Evolutionary conservation across 2,113 vertebrate species (phyloP).

Genomic region (Mugil cephalus): DNA sequence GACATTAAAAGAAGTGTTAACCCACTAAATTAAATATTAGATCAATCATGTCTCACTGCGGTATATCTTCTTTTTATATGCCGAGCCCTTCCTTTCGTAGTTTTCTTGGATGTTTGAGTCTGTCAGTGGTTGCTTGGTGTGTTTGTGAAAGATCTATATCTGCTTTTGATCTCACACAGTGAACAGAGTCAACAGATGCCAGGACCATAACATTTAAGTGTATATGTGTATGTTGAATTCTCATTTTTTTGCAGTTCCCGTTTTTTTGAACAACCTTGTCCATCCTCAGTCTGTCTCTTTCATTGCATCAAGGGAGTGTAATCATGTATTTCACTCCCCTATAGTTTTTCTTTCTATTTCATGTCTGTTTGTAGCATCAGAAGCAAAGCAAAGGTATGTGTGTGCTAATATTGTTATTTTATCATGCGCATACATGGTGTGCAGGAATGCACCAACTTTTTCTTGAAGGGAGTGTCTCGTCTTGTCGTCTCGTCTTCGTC

Average conservation of each 20-base stretch:
- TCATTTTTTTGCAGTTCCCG: too few relatives aligned
- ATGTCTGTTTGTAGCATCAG: background rate
- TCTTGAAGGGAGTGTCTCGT: too few relatives aligned
- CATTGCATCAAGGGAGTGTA: background rate
- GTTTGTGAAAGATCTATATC: background rate
- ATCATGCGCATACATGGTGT: background rate
- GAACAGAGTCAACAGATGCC: background rate
- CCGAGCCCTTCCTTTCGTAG: background rate
- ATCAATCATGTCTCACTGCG: background rate
- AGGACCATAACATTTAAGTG: background rate
- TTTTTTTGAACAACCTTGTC: too few relatives aligned
- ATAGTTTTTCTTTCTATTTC: background rate
- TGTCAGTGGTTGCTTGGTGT: background rate
- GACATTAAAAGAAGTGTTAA: background rate
- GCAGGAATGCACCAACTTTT: background rate
- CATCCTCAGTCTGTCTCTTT: background rate
- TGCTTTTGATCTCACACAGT: background rate
- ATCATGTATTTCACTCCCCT: background rate
- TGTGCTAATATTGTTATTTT: background rate
- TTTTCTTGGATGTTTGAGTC: background rate
- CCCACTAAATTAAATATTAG: background rate
- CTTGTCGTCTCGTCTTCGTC: too few relatives aligned
- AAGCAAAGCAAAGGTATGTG: background rate
- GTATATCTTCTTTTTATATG: too few relatives aligned
- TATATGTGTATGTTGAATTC: constrained; percentile 2